Evolutionary conservation across 2,797 vertebrate species (phyloP), one percentile per base, ranked within the genome.

Genomic region (Denticeps clupeoides): DNA sequence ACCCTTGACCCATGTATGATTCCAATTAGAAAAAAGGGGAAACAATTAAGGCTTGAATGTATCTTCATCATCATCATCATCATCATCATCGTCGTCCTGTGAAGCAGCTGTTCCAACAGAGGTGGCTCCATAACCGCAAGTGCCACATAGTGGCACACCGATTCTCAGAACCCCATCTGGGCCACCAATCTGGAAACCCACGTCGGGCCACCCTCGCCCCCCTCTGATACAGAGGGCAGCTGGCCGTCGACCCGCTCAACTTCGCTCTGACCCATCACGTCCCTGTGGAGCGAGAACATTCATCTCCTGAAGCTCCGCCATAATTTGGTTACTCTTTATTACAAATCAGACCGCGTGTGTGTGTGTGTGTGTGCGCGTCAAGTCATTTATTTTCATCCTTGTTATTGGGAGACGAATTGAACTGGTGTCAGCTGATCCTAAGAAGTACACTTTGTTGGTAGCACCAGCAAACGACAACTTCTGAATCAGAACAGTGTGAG

Each of bases 141-240:
- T 72, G 67, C 79, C 78, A 81, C 81, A 81, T 64, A 72, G 80
- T 81, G 80, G 81, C 73, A 77, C 78, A 72, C 62, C 63, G 62
- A 70, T 69, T 73, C 67, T 61, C 62, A 67, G 73, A 72, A 42
- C 45, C 35, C 74, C 73, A 73, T 67, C 56, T 68, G 65, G 67
- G 72, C 75, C 66, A 67, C 71, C 66, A 68, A 6, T 65, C 54
- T 72, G 64, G 68, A 74, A 68, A 66, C 69, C 71, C 60, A 33
- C 55, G 41, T 56, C 65, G 55, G 68, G 73, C 74, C 66, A 70
- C 64, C 69, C n/a, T 75, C 78, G 73, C 75, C 75, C 78, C 61
- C 75, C 82, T 83, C 79, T 85, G 78, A 83, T 83, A 78, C 76
- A 84, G 82, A 82, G 82, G 79, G 79, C 81, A 70, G 76, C 74